phyloP scores from a whole-genome alignment of 2,888 invertebrate species.

The Byasa hedistus region DNA sequence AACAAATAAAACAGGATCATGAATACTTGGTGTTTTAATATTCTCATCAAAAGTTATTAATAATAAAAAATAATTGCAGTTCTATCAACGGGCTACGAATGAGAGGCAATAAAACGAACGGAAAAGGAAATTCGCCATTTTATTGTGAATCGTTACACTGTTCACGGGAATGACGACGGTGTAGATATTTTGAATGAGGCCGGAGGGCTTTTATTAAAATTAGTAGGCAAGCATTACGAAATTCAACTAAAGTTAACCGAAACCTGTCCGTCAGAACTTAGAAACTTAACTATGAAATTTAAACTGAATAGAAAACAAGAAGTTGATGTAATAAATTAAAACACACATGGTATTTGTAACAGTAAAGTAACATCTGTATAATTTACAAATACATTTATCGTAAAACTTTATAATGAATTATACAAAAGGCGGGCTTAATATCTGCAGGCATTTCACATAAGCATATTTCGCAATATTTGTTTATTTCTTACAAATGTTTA shows the following conservation, averaged over 20 bases:
- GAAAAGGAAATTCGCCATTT: conserved; percentile 24
- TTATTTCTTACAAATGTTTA: no score
- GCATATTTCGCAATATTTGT: no score
- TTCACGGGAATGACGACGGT: conserved; percentile 19
- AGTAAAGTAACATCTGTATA: no score
- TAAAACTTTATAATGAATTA: no score
- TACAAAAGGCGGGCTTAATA: no score
- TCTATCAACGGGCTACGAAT: conserved; percentile 20
- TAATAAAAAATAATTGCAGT: conserved; percentile 18
- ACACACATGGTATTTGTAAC: no score
- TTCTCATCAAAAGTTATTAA: conserved; percentile 8
- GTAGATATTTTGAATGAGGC: conserved; percentile 14
- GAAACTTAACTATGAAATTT: no score
- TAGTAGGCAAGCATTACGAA: neutral
- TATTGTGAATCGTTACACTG: conserved; percentile 25
- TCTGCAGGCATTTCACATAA: no score
- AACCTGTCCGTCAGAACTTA: neutral
- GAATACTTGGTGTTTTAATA: neutral
- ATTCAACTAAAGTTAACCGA: neutral
- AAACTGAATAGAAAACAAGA: no score
- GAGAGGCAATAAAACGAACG: conserved; percentile 15
- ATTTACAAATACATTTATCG: no score
- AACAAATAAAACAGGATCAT: neutral
- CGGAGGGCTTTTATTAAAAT: conserved; percentile 15
- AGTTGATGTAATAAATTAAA: no score